phyloP scores from a whole-genome alignment of 2,888 invertebrate species.

The Pharmacophagus antenor region DNA sequence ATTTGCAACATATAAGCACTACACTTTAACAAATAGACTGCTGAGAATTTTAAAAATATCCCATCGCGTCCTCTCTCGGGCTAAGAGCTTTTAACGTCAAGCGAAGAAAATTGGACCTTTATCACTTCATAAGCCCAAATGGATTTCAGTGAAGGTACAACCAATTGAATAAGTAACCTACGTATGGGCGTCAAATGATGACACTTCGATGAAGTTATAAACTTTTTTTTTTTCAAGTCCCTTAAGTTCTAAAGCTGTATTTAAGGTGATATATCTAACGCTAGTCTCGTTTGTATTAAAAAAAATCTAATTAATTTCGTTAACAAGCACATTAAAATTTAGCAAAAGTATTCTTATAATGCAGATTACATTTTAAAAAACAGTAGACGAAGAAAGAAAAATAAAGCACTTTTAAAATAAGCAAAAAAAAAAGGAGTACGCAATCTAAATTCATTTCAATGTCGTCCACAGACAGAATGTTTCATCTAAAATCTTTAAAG shows the following conservation, averaged over 20 bases:
- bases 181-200: constrained; percentile 7
- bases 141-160: constrained; percentile 29
- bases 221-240: not conserved
- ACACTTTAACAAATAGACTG: not conserved
- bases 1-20: not conserved
- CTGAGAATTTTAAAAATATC: not conserved
- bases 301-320: too few relatives aligned
- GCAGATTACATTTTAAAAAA: not conserved
- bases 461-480: constrained; percentile 14
- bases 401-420: not conserved
- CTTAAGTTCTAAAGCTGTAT: not conserved
- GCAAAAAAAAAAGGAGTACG: not conserved
- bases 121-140: constrained; percentile 29
- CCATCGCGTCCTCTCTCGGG: constrained; percentile 10
- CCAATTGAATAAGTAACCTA: constrained; percentile 28
- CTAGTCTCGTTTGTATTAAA: too few relatives aligned
- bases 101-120: constrained; percentile 26
- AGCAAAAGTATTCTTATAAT: too few relatives aligned
- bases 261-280: not conserved
- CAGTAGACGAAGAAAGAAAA: not conserved
- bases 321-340: too few relatives aligned
- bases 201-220: constrained; percentile 10
- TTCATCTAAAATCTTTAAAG: constrained; percentile 20
- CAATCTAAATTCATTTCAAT: not conserved
- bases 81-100: constrained; percentile 28